phyloP scores from a whole-genome alignment of 1,140 invertebrate genomes.

The Drosophila gunungcola region DNA sequence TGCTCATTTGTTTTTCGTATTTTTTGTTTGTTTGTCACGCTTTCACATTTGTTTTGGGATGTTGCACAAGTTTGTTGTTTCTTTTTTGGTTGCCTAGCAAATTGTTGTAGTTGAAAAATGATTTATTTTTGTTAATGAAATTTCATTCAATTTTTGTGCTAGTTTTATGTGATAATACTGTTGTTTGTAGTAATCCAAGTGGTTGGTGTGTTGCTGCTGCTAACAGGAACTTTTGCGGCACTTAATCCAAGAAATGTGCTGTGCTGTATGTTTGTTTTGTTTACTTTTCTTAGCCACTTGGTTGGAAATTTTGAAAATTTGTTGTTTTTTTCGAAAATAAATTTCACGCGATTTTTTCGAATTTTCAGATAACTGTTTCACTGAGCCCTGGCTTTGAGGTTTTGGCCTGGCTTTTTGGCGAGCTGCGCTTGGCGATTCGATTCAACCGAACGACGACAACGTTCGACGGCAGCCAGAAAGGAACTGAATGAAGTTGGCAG shows the following conservation, averaged over 20 bases:
- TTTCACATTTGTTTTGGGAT: slow-evolving; percentile 70
- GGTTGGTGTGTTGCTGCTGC: slow-evolving; percentile 59
- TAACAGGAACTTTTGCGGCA: slow-evolving; percentile 80
- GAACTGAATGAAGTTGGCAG: slow-evolving; percentile 69
- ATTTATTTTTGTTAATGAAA: slow-evolving; percentile 18
- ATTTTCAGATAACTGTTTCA: slow-evolving; percentile 17
- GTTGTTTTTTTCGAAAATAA: slow-evolving; percentile 33
- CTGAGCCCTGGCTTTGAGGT: slow-evolving; percentile 31
- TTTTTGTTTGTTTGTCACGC: slow-evolving; percentile 61
- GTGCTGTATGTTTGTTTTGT: slow-evolving; percentile 39
- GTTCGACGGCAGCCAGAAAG: slow-evolving; percentile 84
- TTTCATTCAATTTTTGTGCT: slow-evolving; percentile 42
- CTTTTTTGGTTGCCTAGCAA: slow-evolving; percentile 72
- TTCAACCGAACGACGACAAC: slow-evolving; percentile 78
- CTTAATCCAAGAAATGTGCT: slow-evolving; percentile 76
- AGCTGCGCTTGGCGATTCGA: slow-evolving; percentile 50
- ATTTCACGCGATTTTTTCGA: slow-evolving; percentile 26
- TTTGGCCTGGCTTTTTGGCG: slow-evolving; percentile 30
- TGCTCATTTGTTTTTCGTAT: slow-evolving; percentile 52
- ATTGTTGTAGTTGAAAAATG: slow-evolving; percentile 40
- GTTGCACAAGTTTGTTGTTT: slow-evolving; percentile 55
- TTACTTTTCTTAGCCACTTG: slow-evolving; percentile 30
- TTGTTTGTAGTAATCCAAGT: slow-evolving; percentile 77
- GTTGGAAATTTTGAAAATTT: not conserved
- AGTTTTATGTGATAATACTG: slow-evolving; percentile 55